Conservation (phyloP, 2,888 invertebrate species). For the Melieria picta region DNA sequence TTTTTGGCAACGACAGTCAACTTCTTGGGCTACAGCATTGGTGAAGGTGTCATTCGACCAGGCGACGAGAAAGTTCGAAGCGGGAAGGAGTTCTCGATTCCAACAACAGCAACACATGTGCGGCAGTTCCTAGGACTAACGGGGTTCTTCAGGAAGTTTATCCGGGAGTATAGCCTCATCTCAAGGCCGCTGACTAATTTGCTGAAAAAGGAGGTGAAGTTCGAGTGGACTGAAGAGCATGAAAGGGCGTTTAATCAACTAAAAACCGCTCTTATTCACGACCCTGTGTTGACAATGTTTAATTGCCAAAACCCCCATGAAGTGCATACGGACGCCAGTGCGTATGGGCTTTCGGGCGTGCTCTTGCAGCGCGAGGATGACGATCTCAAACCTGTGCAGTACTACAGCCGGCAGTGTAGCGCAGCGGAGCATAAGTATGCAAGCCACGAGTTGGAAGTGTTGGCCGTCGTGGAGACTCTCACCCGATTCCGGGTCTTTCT, state of each 20-base stretch:
- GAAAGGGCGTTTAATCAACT: neutral
- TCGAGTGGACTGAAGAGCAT: conserved; percentile 9
- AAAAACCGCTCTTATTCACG: neutral
- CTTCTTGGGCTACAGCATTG: conserved; percentile 22
- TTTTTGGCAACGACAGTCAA: conserved; percentile 26
- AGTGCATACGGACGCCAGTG: conserved; percentile 11
- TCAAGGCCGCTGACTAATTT: conserved; percentile 42
- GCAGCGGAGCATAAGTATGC: conserved; percentile 3
- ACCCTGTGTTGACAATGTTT: too few species aligned
- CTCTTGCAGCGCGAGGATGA: conserved; percentile 22
- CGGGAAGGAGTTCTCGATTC: conserved; percentile 2
- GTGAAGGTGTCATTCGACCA: conserved; percentile 8
- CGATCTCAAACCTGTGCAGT: conserved; percentile 11
- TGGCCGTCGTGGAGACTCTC: conserved; percentile 16
- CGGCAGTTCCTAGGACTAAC: conserved; percentile 19
- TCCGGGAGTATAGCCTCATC: conserved; percentile 27
- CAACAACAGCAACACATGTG: neutral
- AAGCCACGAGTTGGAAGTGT: conserved; percentile 12
- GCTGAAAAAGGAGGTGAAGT: neutral
- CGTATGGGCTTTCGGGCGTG: conserved; percentile 17
- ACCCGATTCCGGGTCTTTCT: conserved; percentile 32
- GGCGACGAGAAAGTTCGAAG: conserved; percentile 18
- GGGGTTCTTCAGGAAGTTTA: conserved; percentile 37
- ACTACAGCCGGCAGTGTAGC: conserved; percentile 18
- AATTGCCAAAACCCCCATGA: neutral